Base-by-base conservation (phyloP, 1,140 invertebrate species). In the Magallana ariakensis region DNA sequence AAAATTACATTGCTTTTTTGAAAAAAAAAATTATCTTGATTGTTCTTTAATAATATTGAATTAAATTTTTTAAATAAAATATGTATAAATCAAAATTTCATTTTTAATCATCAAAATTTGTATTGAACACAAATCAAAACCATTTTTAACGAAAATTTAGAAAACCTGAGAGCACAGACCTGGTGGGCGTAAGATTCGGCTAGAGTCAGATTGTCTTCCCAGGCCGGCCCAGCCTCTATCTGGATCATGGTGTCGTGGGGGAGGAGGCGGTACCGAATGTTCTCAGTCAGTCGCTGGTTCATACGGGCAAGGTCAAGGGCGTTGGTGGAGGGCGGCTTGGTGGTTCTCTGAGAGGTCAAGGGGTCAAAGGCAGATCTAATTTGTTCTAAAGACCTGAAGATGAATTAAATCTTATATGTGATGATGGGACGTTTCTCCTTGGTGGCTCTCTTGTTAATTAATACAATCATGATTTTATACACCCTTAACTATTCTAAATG, bases 251-350 rank as follows among this genome's bases (percentile, higher is more conserved):
- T 87, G 26, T 92, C 89, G 33, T 92, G 90, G 1, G 94, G 93
- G 10, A 96, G 92, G 62, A 96, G 92, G 84, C 95, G 94, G 90
- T 95, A 94, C 90, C 94, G 94, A 0, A 96, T 90, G 16, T 95
- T 93, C 88, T 96, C 95, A 0, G 94, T 91, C 2, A 96, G 90
- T 87, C 95, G 94, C 86, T 92, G 94, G 85, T 94, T 95, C 3
- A 93, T 94, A 84, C 95, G 93, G 13, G 94, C 91, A 33, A 96
- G 89, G 88, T 96, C 95, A 70, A 96, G 89, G 55, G 95, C 93
- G 92, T 95, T 93, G 66, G 89, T 92, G 22, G 92, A 91, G 0
- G 87, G 62, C 33, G 91, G 86, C n/a, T 83, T 60, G 46, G 87
- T 55, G 10, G 90, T 89, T 16, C 87, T 85, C 19, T 93, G 90